phyloP scores from a whole-genome alignment of 2,888 invertebrate species.

The Microplitis manilae region DNA sequence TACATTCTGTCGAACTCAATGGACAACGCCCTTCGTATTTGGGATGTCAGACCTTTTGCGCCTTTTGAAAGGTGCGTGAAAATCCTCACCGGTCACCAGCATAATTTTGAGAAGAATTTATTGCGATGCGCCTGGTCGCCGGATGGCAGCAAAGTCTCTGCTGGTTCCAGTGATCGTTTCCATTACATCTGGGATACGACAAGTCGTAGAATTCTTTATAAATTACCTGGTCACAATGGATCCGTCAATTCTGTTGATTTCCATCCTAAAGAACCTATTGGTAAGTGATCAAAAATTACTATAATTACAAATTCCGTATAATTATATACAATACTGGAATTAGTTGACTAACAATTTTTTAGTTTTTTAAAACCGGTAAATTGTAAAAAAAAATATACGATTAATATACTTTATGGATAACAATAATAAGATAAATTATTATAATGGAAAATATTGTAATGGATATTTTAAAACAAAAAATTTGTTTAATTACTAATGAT shows the following conservation, averaged over 20 bases:
- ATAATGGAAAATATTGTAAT: too few relatives aligned
- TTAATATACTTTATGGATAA: too few relatives aligned
- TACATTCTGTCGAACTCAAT: slow-evolving; percentile 96
- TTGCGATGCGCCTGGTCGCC: slow-evolving; percentile 94
- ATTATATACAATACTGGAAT: too few relatives aligned
- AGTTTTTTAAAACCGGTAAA: too few relatives aligned
- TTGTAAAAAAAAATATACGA: too few relatives aligned
- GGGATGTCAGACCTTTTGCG: slow-evolving; percentile 97
- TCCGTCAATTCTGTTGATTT: slow-evolving; percentile 97
- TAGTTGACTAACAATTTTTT: too few relatives aligned
- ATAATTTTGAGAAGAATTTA: slow-evolving; percentile 98
- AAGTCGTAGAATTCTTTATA: slow-evolving; percentile 91
- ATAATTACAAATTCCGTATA: too few relatives aligned
- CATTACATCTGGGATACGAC: slow-evolving; percentile 98
- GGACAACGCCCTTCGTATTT: slow-evolving; percentile 96
- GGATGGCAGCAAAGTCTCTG: slow-evolving; percentile 91
- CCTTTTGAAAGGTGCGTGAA: slow-evolving; percentile 94
- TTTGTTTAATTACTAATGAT: too few relatives aligned
- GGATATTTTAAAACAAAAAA: too few relatives aligned
- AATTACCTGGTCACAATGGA: slow-evolving; percentile 98
- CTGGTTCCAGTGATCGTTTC: slow-evolving; percentile 96
- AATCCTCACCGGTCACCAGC: slow-evolving; percentile 92
- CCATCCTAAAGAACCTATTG: slow-evolving; percentile 92
- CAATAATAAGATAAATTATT: too few relatives aligned
- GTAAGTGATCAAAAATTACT: slow-evolving; percentile 66